Conservation (phyloP, 2,113 vertebrate species). For the Alexandromys fortis region DNA sequence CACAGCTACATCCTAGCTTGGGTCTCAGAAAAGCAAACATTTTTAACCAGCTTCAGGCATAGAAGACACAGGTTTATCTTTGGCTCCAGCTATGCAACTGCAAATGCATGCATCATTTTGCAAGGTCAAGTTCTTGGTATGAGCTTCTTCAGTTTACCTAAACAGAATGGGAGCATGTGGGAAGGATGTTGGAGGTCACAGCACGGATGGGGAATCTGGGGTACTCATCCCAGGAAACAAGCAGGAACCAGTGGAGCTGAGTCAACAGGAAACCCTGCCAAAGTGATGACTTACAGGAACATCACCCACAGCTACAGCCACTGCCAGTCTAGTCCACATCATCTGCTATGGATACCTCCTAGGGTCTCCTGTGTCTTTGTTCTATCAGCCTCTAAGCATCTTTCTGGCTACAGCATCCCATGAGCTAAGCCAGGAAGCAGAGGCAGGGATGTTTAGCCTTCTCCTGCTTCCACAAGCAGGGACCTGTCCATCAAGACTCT, state of each 20-base stretch:
- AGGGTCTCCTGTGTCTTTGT: background rate
- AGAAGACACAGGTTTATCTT: slow-evolving; percentile 3
- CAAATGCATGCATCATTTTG: slow-evolving; percentile 24
- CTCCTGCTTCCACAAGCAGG: background rate
- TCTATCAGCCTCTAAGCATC: background rate
- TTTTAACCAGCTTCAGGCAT: slow-evolving; percentile 20
- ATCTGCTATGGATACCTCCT: background rate
- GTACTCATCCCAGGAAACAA: slow-evolving; percentile 1
- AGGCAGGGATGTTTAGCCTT: background rate
- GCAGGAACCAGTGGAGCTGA: slow-evolving; percentile 42
- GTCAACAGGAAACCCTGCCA: slow-evolving; percentile 56
- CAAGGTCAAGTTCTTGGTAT: slow-evolving; percentile 19
- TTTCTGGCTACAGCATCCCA: background rate
- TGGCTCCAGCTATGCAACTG: background rate
- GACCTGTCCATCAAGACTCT: background rate
- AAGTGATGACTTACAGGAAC: slow-evolving; percentile 33
- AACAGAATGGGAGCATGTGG: background rate
- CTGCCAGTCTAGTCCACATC: background rate
- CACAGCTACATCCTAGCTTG: background rate
- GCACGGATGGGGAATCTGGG: background rate
- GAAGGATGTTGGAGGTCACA: background rate
- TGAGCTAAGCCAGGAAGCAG: background rate
- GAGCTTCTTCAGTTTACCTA: slow-evolving; percentile 25
- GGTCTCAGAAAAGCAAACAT: slow-evolving; percentile 14
- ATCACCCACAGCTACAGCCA: background rate